These are phyloP conservation scores for Vulpes ferrilata DNA, from an alignment of 2,113 vertebrate species.

Conservation along the genomic window DNA sequence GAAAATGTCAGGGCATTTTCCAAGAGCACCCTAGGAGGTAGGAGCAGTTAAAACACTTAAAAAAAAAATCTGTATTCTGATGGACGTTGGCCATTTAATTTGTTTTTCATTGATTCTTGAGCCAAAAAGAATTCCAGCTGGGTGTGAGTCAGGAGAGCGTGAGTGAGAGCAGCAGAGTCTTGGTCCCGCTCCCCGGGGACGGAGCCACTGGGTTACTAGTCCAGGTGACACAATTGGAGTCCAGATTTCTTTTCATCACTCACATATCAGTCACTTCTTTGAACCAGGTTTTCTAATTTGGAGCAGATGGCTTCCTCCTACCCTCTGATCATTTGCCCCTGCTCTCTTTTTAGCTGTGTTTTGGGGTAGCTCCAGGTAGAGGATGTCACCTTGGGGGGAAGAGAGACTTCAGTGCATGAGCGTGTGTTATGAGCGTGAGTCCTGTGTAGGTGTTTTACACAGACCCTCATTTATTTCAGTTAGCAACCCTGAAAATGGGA, in stretches of 20 bases:
- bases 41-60: background rate
- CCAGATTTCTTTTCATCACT: background rate
- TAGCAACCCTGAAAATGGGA: background rate
- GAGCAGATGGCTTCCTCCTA: background rate
- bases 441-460: background rate
- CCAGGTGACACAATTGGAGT: background rate
- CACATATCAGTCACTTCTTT: background rate
- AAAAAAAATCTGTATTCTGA: conserved; percentile 60
- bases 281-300: background rate
- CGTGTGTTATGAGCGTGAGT: background rate
- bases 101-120: conserved; percentile 63
- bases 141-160: background rate
- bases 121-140: conserved; percentile 16
- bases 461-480: background rate
- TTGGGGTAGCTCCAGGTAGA: background rate
- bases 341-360: background rate
- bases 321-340: background rate
- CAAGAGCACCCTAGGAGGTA: conserved; percentile 52
- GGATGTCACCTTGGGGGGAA: background rate
- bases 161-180: background rate
- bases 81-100: conserved; percentile 60
- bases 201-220: background rate
- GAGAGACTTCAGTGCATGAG: background rate
- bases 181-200: background rate
- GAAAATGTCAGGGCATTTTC: conserved; percentile 68